These are phyloP conservation scores for Erpobdella octoculata DNA, from an alignment of 2,888 invertebrate genomes.

Conservation along the genomic window DNA sequence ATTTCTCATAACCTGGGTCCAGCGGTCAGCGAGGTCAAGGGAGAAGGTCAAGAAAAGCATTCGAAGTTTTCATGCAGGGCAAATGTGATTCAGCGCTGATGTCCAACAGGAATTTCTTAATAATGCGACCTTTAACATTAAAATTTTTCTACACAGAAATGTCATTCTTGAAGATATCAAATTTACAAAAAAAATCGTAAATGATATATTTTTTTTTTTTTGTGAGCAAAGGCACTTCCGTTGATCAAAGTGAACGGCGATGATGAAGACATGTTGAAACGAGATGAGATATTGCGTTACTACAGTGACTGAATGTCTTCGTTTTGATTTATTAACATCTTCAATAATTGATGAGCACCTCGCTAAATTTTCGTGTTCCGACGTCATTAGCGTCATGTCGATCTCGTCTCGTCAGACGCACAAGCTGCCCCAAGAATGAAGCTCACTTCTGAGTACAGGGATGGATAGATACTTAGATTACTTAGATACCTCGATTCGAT, in stretches of 20 bases:
- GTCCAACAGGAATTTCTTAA: neutral
- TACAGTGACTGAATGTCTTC: neutral
- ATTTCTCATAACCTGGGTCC: neutral
- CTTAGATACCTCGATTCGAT: no score
- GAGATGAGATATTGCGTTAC: no score
- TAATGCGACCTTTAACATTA: neutral
- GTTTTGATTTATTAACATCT: neutral
- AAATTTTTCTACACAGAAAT: neutral
- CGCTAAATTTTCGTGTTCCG: neutral
- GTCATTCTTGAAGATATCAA: neutral
- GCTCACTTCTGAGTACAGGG: no score
- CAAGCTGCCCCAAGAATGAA: neutral
- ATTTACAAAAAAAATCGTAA: neutral
- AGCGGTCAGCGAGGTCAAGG: neutral
- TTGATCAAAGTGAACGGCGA: no score
- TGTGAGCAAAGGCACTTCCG: neutral
- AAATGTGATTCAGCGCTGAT: no score
- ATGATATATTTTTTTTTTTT: neutral
- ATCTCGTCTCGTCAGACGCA: neutral
- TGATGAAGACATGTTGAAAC: no score
- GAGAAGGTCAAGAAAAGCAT: slow-evolving; percentile 2
- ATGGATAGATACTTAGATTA: no score
- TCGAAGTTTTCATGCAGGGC: no score
- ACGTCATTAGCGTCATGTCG: neutral
- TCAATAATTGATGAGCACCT: neutral